Percentiles rank a stretch among this genome's conserved stretches.
These are phyloP conservation scores for Syritta pipiens DNA, from an alignment of 2,888 invertebrate genomes.

Conservation along the genomic window DNA sequence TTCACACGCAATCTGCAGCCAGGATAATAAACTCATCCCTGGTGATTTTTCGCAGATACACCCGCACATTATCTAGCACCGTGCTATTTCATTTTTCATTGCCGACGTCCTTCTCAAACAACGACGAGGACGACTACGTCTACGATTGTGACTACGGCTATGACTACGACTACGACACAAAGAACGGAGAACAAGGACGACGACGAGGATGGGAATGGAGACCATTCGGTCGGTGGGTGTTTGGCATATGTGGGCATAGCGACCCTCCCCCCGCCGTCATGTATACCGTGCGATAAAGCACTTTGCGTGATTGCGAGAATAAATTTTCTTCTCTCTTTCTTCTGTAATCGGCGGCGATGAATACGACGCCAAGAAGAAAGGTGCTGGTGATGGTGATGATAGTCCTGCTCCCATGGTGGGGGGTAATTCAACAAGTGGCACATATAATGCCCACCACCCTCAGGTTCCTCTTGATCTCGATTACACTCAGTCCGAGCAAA, in stretches of 20 bases:
- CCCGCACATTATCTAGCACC: conserved; percentile 22
- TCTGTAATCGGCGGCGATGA: conserved; percentile 50
- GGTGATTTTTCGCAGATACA: conserved; percentile 38
- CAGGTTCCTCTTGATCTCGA: conserved; percentile 18
- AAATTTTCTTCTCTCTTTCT: conserved; percentile 59
- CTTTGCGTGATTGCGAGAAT: conserved; percentile 67
- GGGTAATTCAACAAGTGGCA: conserved; percentile 28
- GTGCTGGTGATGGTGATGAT: conserved; percentile 29
- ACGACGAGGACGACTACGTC: neutral
- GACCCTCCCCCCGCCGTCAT: no score
- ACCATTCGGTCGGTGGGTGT: no score
- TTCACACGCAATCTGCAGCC: conserved; percentile 24
- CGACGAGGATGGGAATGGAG: no score
- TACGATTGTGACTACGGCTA: no score
- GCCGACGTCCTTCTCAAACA: conserved; percentile 36
- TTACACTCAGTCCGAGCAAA: conserved; percentile 17
- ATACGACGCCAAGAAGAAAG: conserved; percentile 24
- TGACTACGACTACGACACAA: no score
- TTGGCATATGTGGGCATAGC: no score
- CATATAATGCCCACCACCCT: conserved; percentile 2
- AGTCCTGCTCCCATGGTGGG: neutral
- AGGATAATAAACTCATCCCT: conserved; percentile 56
- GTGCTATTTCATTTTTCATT: conserved; percentile 51
- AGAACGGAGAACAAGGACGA: no score
- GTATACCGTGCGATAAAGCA: conserved; percentile 57